Evolutionary conservation across 2,113 vertebrate genomes (phyloP), one percentile per base, ranked within the genome.

Genomic region (Alectura lathami): DNA sequence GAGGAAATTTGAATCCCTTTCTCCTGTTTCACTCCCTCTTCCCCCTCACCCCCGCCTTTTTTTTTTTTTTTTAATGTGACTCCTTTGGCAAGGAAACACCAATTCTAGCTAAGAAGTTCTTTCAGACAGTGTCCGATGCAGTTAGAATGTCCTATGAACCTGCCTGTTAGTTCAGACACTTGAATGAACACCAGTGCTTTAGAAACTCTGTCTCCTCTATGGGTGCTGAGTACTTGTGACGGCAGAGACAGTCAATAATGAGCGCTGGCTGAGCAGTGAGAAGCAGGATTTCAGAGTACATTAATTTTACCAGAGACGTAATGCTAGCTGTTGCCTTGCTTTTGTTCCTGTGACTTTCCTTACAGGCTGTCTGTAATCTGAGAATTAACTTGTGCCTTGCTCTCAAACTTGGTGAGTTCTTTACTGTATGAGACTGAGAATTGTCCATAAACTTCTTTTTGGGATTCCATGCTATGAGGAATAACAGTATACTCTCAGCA

Each of bases 221-320:
- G 81, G 43, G 47, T 84, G 74, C 53, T 91, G 34, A 91, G 86
- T 84, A 85, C 30, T 79, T 94, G 78, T 83, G 84, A 89, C 26
- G 69, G 14, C 29, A 92, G 92, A 84, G 66, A 92, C 54, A 83
- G 78, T 92, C 82, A 93, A 96, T 93, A 94, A 94, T 62, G 67
- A 79, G 42, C n/a, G 50, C 57, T 85, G 86, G 20, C 38, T 92
- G 67, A 95, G 66, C 74, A 93, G 85, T 51, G 47, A 91, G 83
- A 89, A 67, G 48, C 36, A 87, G 94, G 63, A 77, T 95, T 90
- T 93, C 73, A 57, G 87, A 72, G 59, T 40, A 70, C 9, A 32
- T 72, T 93, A 88, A 96, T 94, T 89, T 82, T 74, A 51, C 30
- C 24, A 86, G 68, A 38, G 90, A 81, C 60, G 73, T 42, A 78